Percentiles rank a stretch among this genome's conserved stretches.
Conservation (phyloP, 1,140 invertebrate species). For the Bombus pascuorum region DNA sequence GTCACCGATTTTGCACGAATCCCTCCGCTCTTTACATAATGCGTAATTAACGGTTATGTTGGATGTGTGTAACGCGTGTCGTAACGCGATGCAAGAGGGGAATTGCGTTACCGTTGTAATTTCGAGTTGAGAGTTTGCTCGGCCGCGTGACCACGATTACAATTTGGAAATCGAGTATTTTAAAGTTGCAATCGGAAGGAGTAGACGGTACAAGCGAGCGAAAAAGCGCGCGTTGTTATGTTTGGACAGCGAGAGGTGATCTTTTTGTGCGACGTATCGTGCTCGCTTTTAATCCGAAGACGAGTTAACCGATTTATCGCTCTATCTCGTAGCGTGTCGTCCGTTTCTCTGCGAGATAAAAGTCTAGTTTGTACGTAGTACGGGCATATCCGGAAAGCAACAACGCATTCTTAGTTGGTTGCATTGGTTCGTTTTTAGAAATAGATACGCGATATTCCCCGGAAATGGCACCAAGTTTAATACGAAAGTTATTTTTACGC, state of each 20-base stretch:
- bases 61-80: conserved; percentile 53
- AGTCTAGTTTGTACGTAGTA: no score
- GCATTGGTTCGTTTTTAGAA: background rate
- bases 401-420: no score
- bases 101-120: conserved; percentile 62
- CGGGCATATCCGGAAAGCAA: no score
- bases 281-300: background rate
- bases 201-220: background rate
- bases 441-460: background rate
- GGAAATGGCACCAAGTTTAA: background rate
- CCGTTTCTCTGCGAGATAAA: no score
- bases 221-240: background rate
- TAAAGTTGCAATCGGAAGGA: background rate
- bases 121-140: conserved; percentile 18
- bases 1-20: background rate
- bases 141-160: conserved; percentile 3
- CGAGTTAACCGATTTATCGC: no score
- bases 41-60: conserved; percentile 64
- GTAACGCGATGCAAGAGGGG: conserved; percentile 57
- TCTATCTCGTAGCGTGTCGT: no score
- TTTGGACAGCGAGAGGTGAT: background rate
- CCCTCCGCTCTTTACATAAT: conserved; percentile 52
- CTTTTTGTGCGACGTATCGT: background rate
- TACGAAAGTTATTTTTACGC: background rate
- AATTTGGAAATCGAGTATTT: conserved; percentile 22